phyloP scores from a whole-genome alignment of 2,888 invertebrate species.

The Lumbricus terrestris region DNA sequence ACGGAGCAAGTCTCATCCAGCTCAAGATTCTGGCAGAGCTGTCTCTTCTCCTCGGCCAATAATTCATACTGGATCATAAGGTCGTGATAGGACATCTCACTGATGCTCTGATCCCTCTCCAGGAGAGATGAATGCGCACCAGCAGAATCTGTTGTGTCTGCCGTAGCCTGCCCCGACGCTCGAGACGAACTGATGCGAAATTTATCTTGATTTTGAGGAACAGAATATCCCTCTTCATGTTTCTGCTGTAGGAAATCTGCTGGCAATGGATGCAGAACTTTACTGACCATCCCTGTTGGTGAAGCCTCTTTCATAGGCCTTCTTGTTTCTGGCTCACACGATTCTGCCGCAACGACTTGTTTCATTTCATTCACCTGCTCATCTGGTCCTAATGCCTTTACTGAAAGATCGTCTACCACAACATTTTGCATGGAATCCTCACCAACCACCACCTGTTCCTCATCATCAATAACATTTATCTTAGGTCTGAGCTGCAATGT shows the following conservation, averaged over 20 bases:
- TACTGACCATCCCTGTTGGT: background rate
- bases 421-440: background rate
- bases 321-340: background rate
- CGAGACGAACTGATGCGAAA: background rate
- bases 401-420: background rate
- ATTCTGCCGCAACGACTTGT: background rate
- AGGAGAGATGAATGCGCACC: background rate
- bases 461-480: background rate
- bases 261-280: background rate
- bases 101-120: background rate
- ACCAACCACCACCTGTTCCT: background rate
- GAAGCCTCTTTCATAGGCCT: background rate
- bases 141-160: background rate
- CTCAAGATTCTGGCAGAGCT: conserved; percentile 27
- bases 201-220: background rate
- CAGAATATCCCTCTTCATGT: background rate
- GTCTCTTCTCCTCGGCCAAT: conserved; percentile 28
- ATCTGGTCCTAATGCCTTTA: background rate
- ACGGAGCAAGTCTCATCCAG: background rate
- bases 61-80: conserved; percentile 30
- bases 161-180: background rate
- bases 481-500: background rate
- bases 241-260: background rate
- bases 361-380: background rate
- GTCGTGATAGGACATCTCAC: conserved; percentile 18